phyloP scores from a whole-genome alignment of 2,113 vertebrate genomes.

The Trogon melanurus region DNA sequence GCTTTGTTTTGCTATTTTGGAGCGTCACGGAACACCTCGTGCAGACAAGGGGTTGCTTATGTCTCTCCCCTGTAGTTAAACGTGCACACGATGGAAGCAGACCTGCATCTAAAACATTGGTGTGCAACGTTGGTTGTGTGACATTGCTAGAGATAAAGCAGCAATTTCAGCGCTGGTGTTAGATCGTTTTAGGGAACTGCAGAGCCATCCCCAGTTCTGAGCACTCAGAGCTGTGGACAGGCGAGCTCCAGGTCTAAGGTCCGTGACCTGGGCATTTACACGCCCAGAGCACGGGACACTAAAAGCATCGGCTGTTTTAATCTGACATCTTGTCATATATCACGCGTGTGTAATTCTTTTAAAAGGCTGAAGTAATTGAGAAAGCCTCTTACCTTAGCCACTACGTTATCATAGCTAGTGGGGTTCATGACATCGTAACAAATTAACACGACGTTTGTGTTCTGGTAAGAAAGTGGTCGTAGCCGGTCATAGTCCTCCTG shows the following conservation, averaged over 20 bases:
- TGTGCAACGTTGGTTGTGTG: rapidly evolving
- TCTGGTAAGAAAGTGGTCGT: constrained; percentile 93
- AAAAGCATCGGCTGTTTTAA: not conserved
- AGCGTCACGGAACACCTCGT: not conserved
- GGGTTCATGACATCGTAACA: constrained; percentile 98
- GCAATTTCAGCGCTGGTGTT: not conserved
- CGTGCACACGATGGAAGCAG: not conserved
- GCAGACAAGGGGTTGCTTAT: not conserved
- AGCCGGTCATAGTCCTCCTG: constrained; percentile 96
- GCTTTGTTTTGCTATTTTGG: not conserved
- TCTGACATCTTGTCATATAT: not conserved
- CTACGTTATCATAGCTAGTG: constrained; percentile 91
- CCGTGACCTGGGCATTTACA: not conserved
- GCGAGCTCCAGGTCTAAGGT: not conserved
- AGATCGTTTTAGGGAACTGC: not conserved
- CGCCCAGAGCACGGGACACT: not conserved
- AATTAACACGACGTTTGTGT: constrained; percentile 86
- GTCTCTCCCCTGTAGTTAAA: not conserved
- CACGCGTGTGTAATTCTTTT: not conserved
- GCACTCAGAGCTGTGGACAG: not conserved
- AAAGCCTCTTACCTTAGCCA: constrained; percentile 85
- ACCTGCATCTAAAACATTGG: not conserved
- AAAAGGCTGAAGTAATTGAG: not conserved
- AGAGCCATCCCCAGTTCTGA: not conserved
- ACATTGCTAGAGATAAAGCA: not conserved